Evolutionary conservation across 64 coral and sea anemone genomes (phyloP), one percentile per base, ranked within the genome.

Genomic region (Pocillopora damicornis): DNA sequence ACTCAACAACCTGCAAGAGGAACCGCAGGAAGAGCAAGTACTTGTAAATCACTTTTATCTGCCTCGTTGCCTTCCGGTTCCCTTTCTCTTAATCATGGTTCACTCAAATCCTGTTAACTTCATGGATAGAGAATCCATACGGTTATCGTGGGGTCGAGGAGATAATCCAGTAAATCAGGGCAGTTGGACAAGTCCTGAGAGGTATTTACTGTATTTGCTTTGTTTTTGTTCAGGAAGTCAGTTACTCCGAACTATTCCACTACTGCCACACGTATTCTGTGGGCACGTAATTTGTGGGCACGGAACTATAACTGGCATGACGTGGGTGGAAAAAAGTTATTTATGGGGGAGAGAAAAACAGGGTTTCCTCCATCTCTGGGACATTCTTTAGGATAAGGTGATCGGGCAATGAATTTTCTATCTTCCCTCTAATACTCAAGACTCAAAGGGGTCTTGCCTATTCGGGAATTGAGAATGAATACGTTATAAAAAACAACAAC

Each of bases 111-210:
- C 86, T n/a, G 25, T 36, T 38, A 88, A 78, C 37, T 88, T 88
- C 15, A 76, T 88, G 86, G 75, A 78, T 17, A 76, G 86, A 14
- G 86, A 88, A 37, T 88, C 86, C 37, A 88, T 88, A 59, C 76
- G 86, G 56, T 71, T 88, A 4, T 88, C 86, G 20, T 88, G 86
- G 86, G 86, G 86, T 37, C 86, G 86, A 14, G 73, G 76, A 77
- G 86, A 88, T 34, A 88, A 88, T 59, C 61, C 86, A 13, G 76
- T 88, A 37, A 88, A 88, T 34, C 86, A 88, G 22, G 86, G 86
- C 35, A 88, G 86, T n/a, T 88, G 86, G 86, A 78, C 75, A 35
- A 76, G 72, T 62, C 25, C 86, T 60, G 86, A 77, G 45, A 88
- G 86, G 86, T 88, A 78, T 76, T 13, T 37, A 76, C 65, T 8